Evolutionary conservation across 1,140 invertebrate species (phyloP).

Genomic region (Hyles euphorbiae): DNA sequence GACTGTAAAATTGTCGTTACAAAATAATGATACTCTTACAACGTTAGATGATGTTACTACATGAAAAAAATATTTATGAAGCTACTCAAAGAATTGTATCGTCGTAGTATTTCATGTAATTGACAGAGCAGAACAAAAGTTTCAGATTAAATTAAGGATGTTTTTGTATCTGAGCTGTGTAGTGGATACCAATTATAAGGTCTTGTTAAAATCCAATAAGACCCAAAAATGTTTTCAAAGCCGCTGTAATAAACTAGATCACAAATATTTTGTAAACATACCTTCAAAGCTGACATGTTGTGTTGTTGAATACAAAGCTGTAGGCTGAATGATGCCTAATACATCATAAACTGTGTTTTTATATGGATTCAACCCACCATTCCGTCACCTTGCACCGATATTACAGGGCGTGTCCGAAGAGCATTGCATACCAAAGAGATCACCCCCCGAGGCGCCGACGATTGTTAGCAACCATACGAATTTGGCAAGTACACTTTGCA

Average conservation of each 20-base stretch:
- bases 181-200: background rate
- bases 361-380: constrained; percentile 26
- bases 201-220: background rate
- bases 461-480: constrained; percentile 15
- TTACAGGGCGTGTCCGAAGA: constrained; percentile 23
- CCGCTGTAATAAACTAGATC: too few species aligned
- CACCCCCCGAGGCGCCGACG: constrained; percentile 24
- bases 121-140: too few species aligned
- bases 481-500: constrained; percentile 14
- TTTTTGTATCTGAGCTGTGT: too few species aligned
- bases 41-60: too few species aligned
- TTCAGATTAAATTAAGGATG: too few species aligned
- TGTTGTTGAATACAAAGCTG: constrained; percentile 14
- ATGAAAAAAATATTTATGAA: too few species aligned
- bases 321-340: constrained; percentile 24
- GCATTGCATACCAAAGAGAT: constrained; percentile 22
- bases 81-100: too few species aligned
- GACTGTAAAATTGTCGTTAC: too few species aligned
- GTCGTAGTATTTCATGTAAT: too few species aligned
- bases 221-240: too few species aligned
- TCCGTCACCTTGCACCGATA: constrained; percentile 25
- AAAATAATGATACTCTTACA: too few species aligned
- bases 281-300: constrained; percentile 22
- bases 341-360: constrained; percentile 22
- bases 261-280: constrained; percentile 6